Base-by-base conservation (phyloP, 2,888 invertebrate species). In the Drosophila lutescens region DNA sequence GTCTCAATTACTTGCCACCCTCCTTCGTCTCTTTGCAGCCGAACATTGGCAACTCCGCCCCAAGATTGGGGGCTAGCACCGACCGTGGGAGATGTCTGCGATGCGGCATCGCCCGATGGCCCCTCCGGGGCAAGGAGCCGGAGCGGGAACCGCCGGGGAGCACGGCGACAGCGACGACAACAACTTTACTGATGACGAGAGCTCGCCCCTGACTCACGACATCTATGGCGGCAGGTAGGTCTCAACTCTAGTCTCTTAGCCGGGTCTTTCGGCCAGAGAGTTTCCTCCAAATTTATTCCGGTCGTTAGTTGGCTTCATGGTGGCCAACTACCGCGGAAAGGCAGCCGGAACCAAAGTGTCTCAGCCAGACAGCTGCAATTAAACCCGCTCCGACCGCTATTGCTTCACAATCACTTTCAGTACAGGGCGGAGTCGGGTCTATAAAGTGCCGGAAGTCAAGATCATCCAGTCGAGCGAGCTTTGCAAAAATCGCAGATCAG, bases 221-320 rank as follows among this genome's bases (percentile, higher is more conserved):
- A 96, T 97, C 89, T 97, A 98, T 91, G 96, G 96, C 78, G 97
- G 97, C 93, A 97, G 97, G 98, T 98, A 93, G 93, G 93, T 76
- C 26, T 32, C 23, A 23, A 17, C 7, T 23, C 38, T 20, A 36
- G n/a, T n/a, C 44, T 40, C 32, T 17, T 40, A 20, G 13, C n/a
- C 47, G 7, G n/a, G 46, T 30, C 17, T 44, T 58, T 38, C 15
- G 53, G 53, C 26, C 13, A 10, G 46, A 49, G 60, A 53, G 49
- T 49, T 54, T 63, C 68, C 66, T 49, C 60, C 54, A 62, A 61
- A 69, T 74, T 47, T 85, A 87, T 85, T 77, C 72, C 84, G 84
- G 77, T 77, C 72, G 53, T 44, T 63, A 17, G 43, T 41, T 56
- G 49, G 47, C 55, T 47, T n/a, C 53, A 50, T 50, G 46, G 32